Percentiles rank a stretch among this genome's conserved stretches.
Conservation (phyloP, 2,797 vertebrate species). For the Coccyzus lansbergi region DNA sequence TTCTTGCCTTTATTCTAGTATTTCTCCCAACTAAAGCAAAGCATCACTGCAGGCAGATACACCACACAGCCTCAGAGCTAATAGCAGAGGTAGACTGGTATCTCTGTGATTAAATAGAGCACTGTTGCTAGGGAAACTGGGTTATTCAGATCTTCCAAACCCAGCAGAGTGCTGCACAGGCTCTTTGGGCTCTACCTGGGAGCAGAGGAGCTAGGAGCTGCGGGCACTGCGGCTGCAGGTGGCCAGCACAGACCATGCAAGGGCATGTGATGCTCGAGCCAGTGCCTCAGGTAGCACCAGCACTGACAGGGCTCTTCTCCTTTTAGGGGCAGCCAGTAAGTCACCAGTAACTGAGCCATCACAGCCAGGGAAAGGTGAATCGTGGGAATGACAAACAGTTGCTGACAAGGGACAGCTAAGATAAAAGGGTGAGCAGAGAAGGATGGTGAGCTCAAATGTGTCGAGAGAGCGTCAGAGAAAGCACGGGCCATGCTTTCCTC, state of each 20-base stretch:
- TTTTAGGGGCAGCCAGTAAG: background rate
- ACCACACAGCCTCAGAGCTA: background rate
- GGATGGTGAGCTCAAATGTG: background rate
- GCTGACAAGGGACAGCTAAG: background rate
- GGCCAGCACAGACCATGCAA: background rate
- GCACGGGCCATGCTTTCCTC: fast-evolving
- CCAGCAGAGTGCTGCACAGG: background rate
- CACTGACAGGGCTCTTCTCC: background rate
- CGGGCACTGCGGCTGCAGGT: fast-evolving
- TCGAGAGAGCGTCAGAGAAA: background rate
- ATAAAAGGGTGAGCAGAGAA: background rate
- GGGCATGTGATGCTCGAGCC: background rate
- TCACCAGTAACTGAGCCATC: background rate
- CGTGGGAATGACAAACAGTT: background rate
- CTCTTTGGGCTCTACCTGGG: conserved; percentile 18
- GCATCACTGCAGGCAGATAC: background rate
- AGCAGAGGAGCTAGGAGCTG: background rate
- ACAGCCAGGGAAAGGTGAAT: background rate
- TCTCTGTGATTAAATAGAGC: conserved; percentile 17
- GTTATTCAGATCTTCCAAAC: background rate
- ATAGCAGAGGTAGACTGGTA: background rate
- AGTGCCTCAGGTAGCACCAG: background rate
- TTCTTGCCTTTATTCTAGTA: background rate
- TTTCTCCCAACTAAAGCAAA: background rate
- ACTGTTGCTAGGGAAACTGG: conserved; percentile 62